These are phyloP conservation scores for Oligia fasciuncula DNA, from an alignment of 2,888 invertebrate genomes.

Conservation along the genomic window DNA sequence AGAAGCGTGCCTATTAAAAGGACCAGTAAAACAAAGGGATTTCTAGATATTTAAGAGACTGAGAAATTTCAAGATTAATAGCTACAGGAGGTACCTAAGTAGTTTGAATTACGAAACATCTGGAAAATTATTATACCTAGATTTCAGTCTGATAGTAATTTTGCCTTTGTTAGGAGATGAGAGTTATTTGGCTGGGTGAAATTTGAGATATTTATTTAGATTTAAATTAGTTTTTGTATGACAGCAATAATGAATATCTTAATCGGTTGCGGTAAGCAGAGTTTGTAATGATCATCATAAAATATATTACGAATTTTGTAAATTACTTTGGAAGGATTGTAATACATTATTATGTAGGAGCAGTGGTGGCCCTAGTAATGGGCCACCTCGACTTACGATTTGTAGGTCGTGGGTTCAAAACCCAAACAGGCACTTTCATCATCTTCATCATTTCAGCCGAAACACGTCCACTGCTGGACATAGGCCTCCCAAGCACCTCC, in stretches of 20 bases:
- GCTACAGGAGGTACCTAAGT: neutral
- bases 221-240: constrained; percentile 44
- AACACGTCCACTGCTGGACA: too few relatives aligned
- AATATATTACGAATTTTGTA: constrained; percentile 10
- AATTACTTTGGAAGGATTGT: constrained; percentile 12
- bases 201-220: constrained; percentile 39
- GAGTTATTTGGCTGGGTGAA: constrained; percentile 19
- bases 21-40: constrained; percentile 67
- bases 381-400: too few relatives aligned
- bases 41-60: constrained; percentile 40
- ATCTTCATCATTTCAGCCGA: too few relatives aligned
- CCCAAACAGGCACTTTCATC: too few relatives aligned
- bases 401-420: too few relatives aligned
- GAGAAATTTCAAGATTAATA: constrained; percentile 51
- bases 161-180: constrained; percentile 24
- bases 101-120: constrained; percentile 33
- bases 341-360: too few relatives aligned
- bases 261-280: neutral
- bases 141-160: constrained; percentile 33
- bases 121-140: constrained; percentile 30
- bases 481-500: too few relatives aligned
- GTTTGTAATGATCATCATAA: constrained; percentile 10
- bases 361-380: too few relatives aligned
- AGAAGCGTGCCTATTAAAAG: constrained; percentile 67
- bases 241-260: constrained; percentile 11